Base-by-base conservation (phyloP, 2,113 vertebrate genomes). In the Vulpes vulpes region DNA sequence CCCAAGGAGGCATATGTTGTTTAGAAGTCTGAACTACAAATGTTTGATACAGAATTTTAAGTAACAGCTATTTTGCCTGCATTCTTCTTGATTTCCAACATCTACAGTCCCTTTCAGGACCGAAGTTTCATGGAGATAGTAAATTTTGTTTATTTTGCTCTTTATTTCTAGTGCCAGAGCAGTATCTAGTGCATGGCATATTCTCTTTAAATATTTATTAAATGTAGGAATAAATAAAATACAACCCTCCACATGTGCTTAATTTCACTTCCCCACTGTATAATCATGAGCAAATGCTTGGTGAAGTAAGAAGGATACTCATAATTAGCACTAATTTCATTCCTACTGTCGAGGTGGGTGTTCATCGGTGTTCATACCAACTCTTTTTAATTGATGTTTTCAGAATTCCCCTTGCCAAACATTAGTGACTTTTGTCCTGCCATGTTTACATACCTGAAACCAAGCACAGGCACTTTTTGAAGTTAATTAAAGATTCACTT, bases 401-500 rank as follows among this genome's bases (percentile, higher is more conserved):
- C 95, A 98, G 96, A 97, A 90, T 32, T 94, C 65, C 49, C 55
- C 38, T 83, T 96, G 73, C 93, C 85, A 96, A 98, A 97, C 73
- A 97, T 98, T 60, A 91, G 91, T 93, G 89, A 98, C 95, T 98
- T 98, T 98, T 92, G 96, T 93, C 90, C 74, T 97, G 85, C 60
- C 95, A 25, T 94, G 97, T 98, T 98, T 96, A 97, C 97, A 95
- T 98, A 98, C 92, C 98, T 95, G 64, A 91, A 65, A 97, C 95
- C 59, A 94, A 89, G 96, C 90, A 93, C 51, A 97, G 96, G 96
- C 81, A 82, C 85, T 95, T 98, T 98, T 98, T 98, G 67, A 98
- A 98, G 96, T 98, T 98, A 98, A 98, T 98, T 98, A 98, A 98
- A 91, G 94, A 98, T 98, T 98, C 97, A 94, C 12, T 94, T 95